Evolutionary conservation across 2,888 invertebrate species (phyloP), one percentile per base, ranked within the genome.

Genomic region (Arctia plantaginis): DNA sequence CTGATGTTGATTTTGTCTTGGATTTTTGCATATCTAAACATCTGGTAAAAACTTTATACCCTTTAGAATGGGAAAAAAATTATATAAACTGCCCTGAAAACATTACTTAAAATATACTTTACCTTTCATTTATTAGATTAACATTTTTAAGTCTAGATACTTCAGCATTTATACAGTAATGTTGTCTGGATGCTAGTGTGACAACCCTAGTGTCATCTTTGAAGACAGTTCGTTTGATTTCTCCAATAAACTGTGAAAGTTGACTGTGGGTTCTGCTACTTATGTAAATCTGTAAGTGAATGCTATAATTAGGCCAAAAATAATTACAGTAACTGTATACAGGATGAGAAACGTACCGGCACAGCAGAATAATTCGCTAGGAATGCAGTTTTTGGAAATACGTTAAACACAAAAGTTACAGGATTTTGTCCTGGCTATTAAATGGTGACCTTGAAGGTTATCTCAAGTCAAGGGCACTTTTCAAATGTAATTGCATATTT

Each of bases 211-310:
- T 96, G 72, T 97, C 93, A 33, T 97, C 95, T 12, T 96, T 97
- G 89, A 97, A 99, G 0, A 97, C 96, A 74, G 98, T 99, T 87
- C 97, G 97, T 83, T 97, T 97, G 3, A 99, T 96, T 96, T 99
- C 99, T 66, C 97, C 97, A n/a, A 99, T 97, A 93, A 99, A 98
- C 92, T 99, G 99, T 0, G 98, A 97, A 64, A 99, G 93, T 90
- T 99, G 99, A 1, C 99, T 99, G 93, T 99, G 99, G 10, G 99
- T 99, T 86, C 99, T 97, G 80, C 99, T 99, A 90, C 99, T 99
- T 91, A 98, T 99, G 89, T 97, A 98, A 79, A 99, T 98, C 98
- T 98, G 93, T 55, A 93, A 93, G 23, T 23, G 18, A n/a, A 33
- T 35, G 62, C 0, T 30, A 30, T 62, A 62, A 30, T 27, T 62